These are phyloP conservation scores for Sapayoa aenigma DNA, from an alignment of 2,113 vertebrate genomes.

Conservation along the genomic window DNA sequence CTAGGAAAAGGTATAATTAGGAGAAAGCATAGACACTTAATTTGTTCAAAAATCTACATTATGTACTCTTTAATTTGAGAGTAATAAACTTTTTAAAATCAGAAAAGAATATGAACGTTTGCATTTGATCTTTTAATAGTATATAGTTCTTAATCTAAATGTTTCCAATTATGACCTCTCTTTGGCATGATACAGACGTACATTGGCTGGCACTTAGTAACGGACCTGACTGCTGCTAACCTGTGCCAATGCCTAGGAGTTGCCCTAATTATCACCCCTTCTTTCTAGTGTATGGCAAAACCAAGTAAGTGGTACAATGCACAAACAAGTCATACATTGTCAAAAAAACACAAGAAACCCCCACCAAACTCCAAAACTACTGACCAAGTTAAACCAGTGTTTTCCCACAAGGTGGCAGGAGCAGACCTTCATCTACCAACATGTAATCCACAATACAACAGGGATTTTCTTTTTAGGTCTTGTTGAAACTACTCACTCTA, in stretches of 20 bases:
- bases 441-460: fast-evolving
- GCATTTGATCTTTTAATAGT: background rate
- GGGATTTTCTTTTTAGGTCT: background rate
- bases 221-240: background rate
- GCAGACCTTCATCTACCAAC: background rate
- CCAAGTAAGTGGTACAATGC: background rate
- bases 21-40: background rate
- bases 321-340: background rate
- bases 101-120: background rate
- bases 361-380: background rate
- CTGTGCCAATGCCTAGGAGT: background rate
- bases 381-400: background rate
- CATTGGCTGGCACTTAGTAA: background rate
- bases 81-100: background rate
- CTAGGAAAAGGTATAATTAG: background rate
- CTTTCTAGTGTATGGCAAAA: background rate
- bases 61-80: background rate
- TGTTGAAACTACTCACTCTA: slow-evolving; percentile 80
- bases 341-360: background rate
- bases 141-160: background rate
- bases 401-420: slow-evolving; percentile 62
- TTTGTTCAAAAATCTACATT: background rate
- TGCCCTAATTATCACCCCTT: background rate
- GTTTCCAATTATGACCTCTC: background rate
- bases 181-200: background rate